Conservation (phyloP, 2,888 invertebrate species). For the Prosapia bicincta region DNA sequence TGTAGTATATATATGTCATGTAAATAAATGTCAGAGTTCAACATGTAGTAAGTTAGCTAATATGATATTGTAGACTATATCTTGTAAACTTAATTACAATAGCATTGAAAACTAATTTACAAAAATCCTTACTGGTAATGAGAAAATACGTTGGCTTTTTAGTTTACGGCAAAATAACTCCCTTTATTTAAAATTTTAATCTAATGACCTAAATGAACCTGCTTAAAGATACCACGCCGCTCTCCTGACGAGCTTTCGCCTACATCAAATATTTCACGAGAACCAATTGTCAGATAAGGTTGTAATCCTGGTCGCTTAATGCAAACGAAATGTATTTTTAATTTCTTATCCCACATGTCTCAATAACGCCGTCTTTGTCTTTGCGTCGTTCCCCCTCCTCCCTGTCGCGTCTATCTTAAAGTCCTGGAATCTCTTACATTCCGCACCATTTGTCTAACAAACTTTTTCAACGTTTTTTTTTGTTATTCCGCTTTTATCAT, state of each 20-base stretch:
- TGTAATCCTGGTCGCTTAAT: conserved; percentile 23
- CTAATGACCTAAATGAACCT: background rate
- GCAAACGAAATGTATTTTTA: conserved; percentile 37
- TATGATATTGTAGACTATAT: too few species aligned
- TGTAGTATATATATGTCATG: too few species aligned
- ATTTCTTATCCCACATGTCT: conserved; percentile 34
- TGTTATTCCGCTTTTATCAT: conserved; percentile 34
- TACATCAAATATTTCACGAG: background rate
- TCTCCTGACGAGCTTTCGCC: background rate
- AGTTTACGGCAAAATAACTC: too few species aligned
- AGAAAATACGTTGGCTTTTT: too few species aligned
- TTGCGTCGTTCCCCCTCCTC: conserved; percentile 18
- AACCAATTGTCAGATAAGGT: background rate
- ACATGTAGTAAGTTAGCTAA: too few species aligned
- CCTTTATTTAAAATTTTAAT: background rate
- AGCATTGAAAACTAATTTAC: too few species aligned
- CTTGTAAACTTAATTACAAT: too few species aligned
- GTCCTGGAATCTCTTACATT: conserved; percentile 33
- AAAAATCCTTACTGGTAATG: too few species aligned
- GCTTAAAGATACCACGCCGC: background rate
- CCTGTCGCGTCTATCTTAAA: background rate
- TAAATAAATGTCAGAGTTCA: too few species aligned
- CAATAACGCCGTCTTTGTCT: conserved; percentile 24
- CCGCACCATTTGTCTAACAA: conserved; percentile 38
- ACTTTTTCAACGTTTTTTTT: conserved; percentile 34